Evolutionary conservation across 2,888 invertebrate genomes (phyloP), one percentile per base, ranked within the genome.

Genomic region (Parascotia fuliginaria): DNA sequence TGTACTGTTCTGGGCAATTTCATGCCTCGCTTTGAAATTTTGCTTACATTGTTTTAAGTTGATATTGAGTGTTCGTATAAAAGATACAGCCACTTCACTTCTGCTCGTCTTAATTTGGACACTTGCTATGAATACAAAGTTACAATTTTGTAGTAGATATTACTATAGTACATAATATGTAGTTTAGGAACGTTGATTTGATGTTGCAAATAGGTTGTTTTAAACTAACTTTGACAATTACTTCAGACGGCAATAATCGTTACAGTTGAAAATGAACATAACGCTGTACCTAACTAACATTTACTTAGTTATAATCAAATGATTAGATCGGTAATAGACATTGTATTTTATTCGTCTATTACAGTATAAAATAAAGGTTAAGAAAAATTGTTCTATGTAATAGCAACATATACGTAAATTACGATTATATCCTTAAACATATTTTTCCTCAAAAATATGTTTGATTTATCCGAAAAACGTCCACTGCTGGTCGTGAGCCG

Each of bases 21-120:
- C 74, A 78, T 77, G 78, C 72, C 77, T 77, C 70, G 76, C 77
- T 75, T 79, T 77, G 70, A 74, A 77, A 70, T 82, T 87, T 83
- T 73, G 78, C 81, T 81, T 87, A 87, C 85, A 87, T 84, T 89
- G 87, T 87, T 81, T 79, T 74, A 81, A 82, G 79, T 81, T 83
- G 77, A 80, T 85, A 85, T 83, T 81, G 75, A 73, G 75, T 75
- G 77, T 79, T 80, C 75, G 70, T 78, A 72, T 81, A 79, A 81
- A 85, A 82, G 79, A 83, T 81, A 82, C 75, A 70, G 73, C 75
- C 75, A 79, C 77, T 81, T 75, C 65, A 72, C 71, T 72, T 77
- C 67, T 70, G 60, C 60, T 61, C 65, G 60, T 62, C 68, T 80
- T 84, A 83, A 86, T 83, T 85, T 83, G 69, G 71, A 67, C 70